Evolutionary conservation across 2,797 vertebrate genomes (phyloP).

Genomic region (Crypturellus tataupa): DNA sequence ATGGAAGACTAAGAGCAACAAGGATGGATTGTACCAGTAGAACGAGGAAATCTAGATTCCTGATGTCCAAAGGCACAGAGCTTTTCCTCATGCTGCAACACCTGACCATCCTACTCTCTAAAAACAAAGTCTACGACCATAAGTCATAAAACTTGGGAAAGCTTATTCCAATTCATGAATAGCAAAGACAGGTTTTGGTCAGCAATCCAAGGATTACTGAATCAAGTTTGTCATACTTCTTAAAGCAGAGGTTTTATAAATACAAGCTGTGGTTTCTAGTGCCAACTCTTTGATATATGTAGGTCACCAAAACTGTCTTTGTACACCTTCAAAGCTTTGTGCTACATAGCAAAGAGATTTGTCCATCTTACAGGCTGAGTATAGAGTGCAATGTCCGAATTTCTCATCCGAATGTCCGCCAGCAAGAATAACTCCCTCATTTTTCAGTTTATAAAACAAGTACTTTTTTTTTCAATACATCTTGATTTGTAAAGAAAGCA

Average conservation of each 20-base stretch:
- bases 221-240: background rate
- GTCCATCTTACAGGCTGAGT: background rate
- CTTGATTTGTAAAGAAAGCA: background rate
- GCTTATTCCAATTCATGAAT: background rate
- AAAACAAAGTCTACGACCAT: background rate
- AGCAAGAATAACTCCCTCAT: background rate
- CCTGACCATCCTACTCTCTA: background rate
- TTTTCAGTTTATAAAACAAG: background rate
- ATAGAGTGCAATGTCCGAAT: background rate
- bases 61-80: fast-evolving
- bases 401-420: background rate
- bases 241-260: background rate
- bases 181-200: background rate
- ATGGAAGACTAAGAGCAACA: background rate
- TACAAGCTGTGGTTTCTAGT: background rate
- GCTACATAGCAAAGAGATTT: background rate
- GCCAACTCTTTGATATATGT: conserved; percentile 34
- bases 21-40: background rate
- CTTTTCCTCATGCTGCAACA: background rate
- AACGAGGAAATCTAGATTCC: background rate
- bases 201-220: background rate
- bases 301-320: conserved; percentile 32
- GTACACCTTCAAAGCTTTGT: conserved; percentile 4
- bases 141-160: background rate
- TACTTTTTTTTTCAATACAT: background rate